Evolutionary conservation across 2,888 invertebrate species (phyloP), one percentile per base, ranked within the genome.

Genomic region (Oscheius sp.): DNA sequence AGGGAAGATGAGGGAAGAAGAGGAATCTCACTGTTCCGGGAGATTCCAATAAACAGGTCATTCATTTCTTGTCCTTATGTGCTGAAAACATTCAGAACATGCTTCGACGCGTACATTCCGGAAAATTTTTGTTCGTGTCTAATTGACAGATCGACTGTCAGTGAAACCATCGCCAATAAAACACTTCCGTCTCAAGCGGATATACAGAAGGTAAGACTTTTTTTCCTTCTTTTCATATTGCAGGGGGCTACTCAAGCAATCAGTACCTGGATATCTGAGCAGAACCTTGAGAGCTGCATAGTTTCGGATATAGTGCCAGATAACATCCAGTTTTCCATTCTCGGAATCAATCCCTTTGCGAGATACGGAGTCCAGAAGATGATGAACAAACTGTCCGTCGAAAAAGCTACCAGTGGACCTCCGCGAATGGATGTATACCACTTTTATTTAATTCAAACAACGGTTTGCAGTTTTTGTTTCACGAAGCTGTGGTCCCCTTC

Each of bases 81-180:
- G 7, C 3, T 42, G 42, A 42, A 42, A 42, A 5, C 7, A 42
- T 63, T 62, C 50, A 75, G 85, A 65, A 78, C 79, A 9, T 85
- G 85, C 70, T 68, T 58, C 33, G 83, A 85, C 13, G 85, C 80
- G 37, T 78, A 74, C 1, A 73, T 85, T 33, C 79, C 84, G 7
- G 75, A 76, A 10, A 85, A 85, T 72, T 85, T 85, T 70, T 85
- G 85, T 57, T 68, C 80, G 50, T 85, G 85, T 70, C 73, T 70
- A 1, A 50, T 62, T 35, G 73, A 58, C 37, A 50, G 73, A 11
- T 37, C 37, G 7, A 35, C 21, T 11, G 11, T 65, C 2, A 57
- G 55, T 32, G 35, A 57, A 9, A 13, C 59, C 1, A 9, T 58
- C 13, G 32, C 42, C 21, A 29, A 32, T 9, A 47, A 48, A 7